phyloP scores from a whole-genome alignment of 1,140 invertebrate species.

The Diabrotica undecimpunctata region DNA sequence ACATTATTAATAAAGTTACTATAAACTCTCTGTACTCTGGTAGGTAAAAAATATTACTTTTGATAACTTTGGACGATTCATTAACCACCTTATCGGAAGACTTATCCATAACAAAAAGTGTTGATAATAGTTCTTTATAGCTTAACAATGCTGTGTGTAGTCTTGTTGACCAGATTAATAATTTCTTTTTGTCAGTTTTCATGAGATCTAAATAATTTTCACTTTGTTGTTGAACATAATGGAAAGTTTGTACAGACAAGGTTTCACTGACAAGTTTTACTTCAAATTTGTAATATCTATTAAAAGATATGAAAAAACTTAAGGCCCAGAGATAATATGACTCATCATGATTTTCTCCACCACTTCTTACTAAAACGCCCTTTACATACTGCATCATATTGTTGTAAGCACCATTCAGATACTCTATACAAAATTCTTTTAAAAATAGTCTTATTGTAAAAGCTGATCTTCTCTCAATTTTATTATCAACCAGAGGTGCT shows the following conservation, averaged over 20 bases:
- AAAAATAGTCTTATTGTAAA: slow-evolving; percentile 80
- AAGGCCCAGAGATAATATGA: slow-evolving; percentile 92
- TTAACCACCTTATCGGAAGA: slow-evolving; percentile 62
- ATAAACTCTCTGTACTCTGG: slow-evolving; percentile 91
- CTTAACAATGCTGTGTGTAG: slow-evolving; percentile 72
- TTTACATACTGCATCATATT: slow-evolving; percentile 80
- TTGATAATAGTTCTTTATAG: slow-evolving; percentile 69
- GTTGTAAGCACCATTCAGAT: slow-evolving; percentile 89
- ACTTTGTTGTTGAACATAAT: slow-evolving; percentile 89
- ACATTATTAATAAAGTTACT: slow-evolving; percentile 72
- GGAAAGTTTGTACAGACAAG: slow-evolving; percentile 83
- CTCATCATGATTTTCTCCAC: slow-evolving; percentile 71
- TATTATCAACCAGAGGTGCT: slow-evolving; percentile 55
- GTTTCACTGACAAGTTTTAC: slow-evolving; percentile 89
- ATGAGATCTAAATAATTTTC: slow-evolving; percentile 88
- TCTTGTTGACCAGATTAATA: slow-evolving; percentile 74
- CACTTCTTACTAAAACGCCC: slow-evolving; percentile 60
- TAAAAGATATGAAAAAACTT: slow-evolving; percentile 97
- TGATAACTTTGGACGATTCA: slow-evolving; percentile 78
- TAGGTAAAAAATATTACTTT: slow-evolving; percentile 91
- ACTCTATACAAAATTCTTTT: slow-evolving; percentile 92
- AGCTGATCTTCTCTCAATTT: slow-evolving; percentile 66
- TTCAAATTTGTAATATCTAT: slow-evolving; percentile 78
- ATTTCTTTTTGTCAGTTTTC: slow-evolving; percentile 80
- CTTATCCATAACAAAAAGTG: slow-evolving; percentile 77